Percentiles rank a stretch among this genome's conserved stretches.
Conservation (phyloP, 2,888 invertebrate species). For the Pasiphila rectangulata region DNA sequence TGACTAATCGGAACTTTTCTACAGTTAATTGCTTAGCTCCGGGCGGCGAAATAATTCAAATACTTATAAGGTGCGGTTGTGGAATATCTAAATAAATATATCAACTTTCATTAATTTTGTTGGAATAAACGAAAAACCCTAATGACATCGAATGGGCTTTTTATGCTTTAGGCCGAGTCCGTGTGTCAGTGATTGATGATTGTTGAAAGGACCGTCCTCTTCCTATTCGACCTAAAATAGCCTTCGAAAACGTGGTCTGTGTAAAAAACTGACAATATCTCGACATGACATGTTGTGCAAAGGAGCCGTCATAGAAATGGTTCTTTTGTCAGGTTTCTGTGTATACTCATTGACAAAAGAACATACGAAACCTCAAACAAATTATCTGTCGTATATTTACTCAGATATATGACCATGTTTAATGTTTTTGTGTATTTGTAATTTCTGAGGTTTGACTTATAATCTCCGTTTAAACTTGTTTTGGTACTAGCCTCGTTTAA, state of each 20-base stretch:
- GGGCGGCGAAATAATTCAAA: conserved; percentile 28
- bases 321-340: conserved; percentile 45
- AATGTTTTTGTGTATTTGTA: conserved; percentile 1
- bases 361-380: conserved; percentile 23
- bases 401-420: conserved; percentile 3
- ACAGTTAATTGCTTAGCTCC: conserved; percentile 25
- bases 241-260: conserved; percentile 33
- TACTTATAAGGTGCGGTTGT: conserved; percentile 20
- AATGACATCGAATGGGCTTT: conserved; percentile 51
- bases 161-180: conserved; percentile 49
- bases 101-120: conserved; percentile 27
- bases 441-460: conserved; percentile 7
- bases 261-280: conserved; percentile 35
- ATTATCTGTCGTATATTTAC: conserved; percentile 16
- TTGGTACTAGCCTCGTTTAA: conserved; percentile 1
- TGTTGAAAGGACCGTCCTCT: conserved; percentile 42
- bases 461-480: conserved; percentile 8
- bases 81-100: conserved; percentile 27
- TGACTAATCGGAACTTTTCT: conserved; percentile 20
- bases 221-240: conserved; percentile 41
- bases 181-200: conserved; percentile 62
- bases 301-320: conserved; percentile 37
- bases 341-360: conserved; percentile 44
- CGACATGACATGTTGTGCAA: conserved; percentile 36
- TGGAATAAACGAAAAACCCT: conserved; percentile 49